Evolutionary conservation across 2,888 invertebrate genomes (phyloP).

Genomic region (Brachyopa scutellaris): DNA sequence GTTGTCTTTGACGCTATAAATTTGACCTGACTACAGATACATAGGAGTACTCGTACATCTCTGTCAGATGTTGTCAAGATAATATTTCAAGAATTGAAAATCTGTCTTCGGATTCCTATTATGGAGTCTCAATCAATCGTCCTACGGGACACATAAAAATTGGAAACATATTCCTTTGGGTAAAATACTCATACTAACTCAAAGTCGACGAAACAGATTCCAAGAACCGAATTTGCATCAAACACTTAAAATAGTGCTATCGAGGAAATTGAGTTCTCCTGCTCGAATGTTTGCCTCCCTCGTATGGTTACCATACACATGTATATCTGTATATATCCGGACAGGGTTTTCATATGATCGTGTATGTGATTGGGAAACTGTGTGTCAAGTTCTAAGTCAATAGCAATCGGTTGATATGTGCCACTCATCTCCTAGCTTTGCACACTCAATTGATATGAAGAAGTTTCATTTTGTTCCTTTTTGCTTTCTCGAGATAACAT

Average conservation of each 20-base stretch:
- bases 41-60: too few relatives aligned
- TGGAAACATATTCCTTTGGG: constrained; percentile 5
- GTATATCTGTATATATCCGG: background rate
- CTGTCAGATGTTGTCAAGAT: constrained; percentile 33
- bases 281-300: constrained; percentile 3
- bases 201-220: background rate
- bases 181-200: background rate
- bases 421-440: constrained; percentile 21
- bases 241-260: constrained; percentile 13
- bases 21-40: constrained; percentile 18
- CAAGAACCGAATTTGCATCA: constrained; percentile 29
- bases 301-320: background rate
- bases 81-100: constrained; percentile 47
- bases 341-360: background rate
- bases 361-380: background rate
- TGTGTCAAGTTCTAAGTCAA: constrained; percentile 55
- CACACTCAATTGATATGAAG: constrained; percentile 17
- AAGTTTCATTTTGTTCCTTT: constrained; percentile 6
- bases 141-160: constrained; percentile 29
- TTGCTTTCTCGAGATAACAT: background rate
- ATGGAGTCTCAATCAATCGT: constrained; percentile 17
- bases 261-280: constrained; percentile 34
- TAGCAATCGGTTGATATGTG: constrained; percentile 32
- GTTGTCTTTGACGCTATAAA: background rate
- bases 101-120: background rate